Evolutionary conservation across 2,888 invertebrate genomes (phyloP), one percentile per base, ranked within the genome.

Genomic region (Autographa pulchrina): DNA sequence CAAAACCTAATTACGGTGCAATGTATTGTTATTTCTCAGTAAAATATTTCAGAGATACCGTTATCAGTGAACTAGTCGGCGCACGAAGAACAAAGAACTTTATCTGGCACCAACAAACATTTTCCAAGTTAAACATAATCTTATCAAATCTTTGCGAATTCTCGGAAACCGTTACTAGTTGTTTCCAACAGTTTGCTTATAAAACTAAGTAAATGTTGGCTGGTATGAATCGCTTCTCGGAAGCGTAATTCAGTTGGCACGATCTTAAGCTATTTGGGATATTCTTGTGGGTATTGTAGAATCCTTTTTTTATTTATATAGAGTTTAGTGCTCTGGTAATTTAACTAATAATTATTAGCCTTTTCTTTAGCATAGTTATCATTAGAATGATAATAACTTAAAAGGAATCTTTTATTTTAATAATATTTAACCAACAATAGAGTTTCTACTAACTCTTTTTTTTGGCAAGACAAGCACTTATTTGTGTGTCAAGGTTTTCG

Each of bases 81-180:
- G 77, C 68, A 48, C 32, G 58, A 38, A 70, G 70, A 79, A 79
- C 84, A 83, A 82, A 84, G 84, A 60, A 52, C 65, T 63, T 74
- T 84, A 82, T 82, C 82, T 70, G 43, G 31, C 48, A 59, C 67
- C 74, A 70, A 84, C 80, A 82, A 60, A 65, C 82, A 70, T 54
- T 70, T 67, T 74, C 70, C 74, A 48, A 70, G 68, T 67, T 38
- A 69, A 72, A 68, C 61, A 14, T 72, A 77, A 82, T 82, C 82
- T 82, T 82, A 82, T 82, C 82, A 69, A 67, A 75, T 71, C 78
- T 62, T 71, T 56, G 82, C 80, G 31, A 75, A 80, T 81, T 78
- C 82, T 67, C 71, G 62, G 79, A 78, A 79, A 71, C 64, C 64
- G 38, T 25, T 11, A 60, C 31, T n/a, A 20, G 14, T 63, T 63